Base-by-base conservation (phyloP, 2,888 invertebrate species). In the Stratiomys singularior region DNA sequence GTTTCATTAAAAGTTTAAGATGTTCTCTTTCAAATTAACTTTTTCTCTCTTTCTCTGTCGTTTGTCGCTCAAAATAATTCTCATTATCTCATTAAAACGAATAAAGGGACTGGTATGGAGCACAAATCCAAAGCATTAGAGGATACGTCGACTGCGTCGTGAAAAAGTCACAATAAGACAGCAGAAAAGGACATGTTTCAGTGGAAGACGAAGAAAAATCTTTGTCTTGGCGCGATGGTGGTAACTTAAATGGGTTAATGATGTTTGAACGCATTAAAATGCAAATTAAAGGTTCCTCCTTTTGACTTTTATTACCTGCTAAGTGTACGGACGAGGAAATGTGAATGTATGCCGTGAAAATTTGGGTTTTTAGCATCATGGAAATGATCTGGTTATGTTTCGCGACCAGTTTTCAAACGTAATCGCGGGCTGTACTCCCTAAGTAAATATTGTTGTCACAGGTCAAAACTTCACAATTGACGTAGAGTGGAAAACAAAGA, bases 211-310 rank as follows among this genome's bases (percentile, higher is more conserved):
- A 69, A 25, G 37, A 46, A 47, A 47, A 60, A 74, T 74, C 44
- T 30, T 58, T 58, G 74, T 37, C 37, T 15, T 69, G 21, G 5
- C 69, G 60, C 27, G 60, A 60, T 52, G 37, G 60, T 23, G 44
- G 30, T 52, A 58, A n/a, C 15, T 21, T 30, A 74, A 74, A 60
- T 74, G 74, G 74, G 74, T 74, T 74, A 74, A 74, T 74, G 58
- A 47, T 74, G 37, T 74, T 74, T 74, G 60, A 74, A 58, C 60
- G 74, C 60, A 74, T 74, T 74, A 60, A 74, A 74, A 74, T 74
- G 74, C 60, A 74, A 74, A 74, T 74, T 74, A 74, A 60, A 60
- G 60, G 58, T 21, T 9, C n/a, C 13, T 27, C 47, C 56, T 44
- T 60, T 69, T 69, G 69, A 58, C 60, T 74, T 28, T 58, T 23